Evolutionary conservation across 2,888 invertebrate genomes (phyloP).

Genomic region (Quadriops clusia): DNA sequence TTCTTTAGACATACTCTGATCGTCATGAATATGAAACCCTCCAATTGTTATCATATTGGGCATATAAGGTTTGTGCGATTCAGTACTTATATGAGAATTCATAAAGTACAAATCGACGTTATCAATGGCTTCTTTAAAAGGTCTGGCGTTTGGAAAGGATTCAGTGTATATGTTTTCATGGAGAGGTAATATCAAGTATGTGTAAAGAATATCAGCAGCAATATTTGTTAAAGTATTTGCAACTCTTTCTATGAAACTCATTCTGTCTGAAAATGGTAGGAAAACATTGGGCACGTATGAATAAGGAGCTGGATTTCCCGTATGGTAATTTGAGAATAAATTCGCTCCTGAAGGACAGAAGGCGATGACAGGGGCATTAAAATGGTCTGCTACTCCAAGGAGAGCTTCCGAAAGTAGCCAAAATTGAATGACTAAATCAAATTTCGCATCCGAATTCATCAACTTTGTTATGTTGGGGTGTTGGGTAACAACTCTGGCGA

Average conservation of each 20-base stretch:
- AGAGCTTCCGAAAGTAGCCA: slow-evolving; percentile 26
- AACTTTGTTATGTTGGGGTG: slow-evolving; percentile 2
- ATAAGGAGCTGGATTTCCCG: slow-evolving; percentile 25
- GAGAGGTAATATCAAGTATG: neutral
- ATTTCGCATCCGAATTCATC: slow-evolving; percentile 13
- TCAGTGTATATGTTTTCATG: slow-evolving; percentile 10
- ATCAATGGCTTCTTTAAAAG: slow-evolving; percentile 14
- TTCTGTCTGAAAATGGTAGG: slow-evolving; percentile 20
- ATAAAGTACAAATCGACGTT: slow-evolving; percentile 21
- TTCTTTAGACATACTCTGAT: slow-evolving; percentile 15
- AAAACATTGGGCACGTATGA: slow-evolving; percentile 25
- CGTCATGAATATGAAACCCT: slow-evolving; percentile 23
- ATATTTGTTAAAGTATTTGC: slow-evolving; percentile 19
- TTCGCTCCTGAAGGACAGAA: slow-evolving; percentile 22
- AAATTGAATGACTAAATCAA: slow-evolving; percentile 24
- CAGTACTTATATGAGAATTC: slow-evolving; percentile 23
- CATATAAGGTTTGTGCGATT: slow-evolving; percentile 22
- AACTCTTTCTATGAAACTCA: slow-evolving; percentile 25
- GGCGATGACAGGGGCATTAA: slow-evolving; percentile 25
- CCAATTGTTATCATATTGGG: slow-evolving; percentile 26
- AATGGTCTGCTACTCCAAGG: slow-evolving; percentile 25
- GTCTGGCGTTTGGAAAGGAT: slow-evolving; percentile 18
- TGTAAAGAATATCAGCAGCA: slow-evolving; percentile 11
- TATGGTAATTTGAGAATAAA: slow-evolving; percentile 15
- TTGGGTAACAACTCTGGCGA: too few species aligned